Evolutionary conservation across 1,140 invertebrate species (phyloP), one percentile per base, ranked within the genome.

Genomic region (Saccostrea glomerata): DNA sequence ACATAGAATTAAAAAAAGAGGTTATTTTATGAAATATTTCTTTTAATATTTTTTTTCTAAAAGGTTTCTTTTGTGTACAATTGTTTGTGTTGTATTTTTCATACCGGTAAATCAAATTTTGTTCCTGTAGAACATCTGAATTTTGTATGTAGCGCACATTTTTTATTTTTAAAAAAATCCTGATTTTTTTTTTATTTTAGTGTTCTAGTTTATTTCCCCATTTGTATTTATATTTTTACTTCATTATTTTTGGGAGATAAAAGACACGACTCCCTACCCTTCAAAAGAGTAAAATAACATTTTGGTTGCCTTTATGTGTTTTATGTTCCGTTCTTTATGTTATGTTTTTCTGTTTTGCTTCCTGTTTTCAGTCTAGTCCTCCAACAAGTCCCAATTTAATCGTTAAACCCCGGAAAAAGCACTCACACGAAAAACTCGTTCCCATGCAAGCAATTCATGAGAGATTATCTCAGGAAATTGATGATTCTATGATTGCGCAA

Each of bases 321-420:
- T 47, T 85, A 25, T 36, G 25, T 86, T 73, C 60, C 85, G 87
- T 87, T 47, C 73, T 85, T 83, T 89, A 82, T 84, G 86, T 90
- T 92, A 90, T 87, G 87, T 89, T 88, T 88, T 88, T 25, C 47
- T 88, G 58, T 86, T 84, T 66, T 87, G 85, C 70, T 88, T 63
- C 86, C 87, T 87, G 89, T 90, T 87, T 90, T 70, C 86, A 73
- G 86, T 88, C 83, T 82, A 82, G 88, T 85, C 56, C 83, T 77
- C 87, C 89, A 86, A 58, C 91, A 86, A 58, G 88, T 87, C 54
- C 87, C 70, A 54, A 87, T 77, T 23, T 36, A 85, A 40, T 77
- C 55, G 84, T 55, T 54, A 88, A 88, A 85, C 60, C 47, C 60
- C 83, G 82, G 83, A 88, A 85, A 77, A 85, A 63, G 77, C 58